Conservation (phyloP, 2,797 vertebrate genomes). For the Rhincodon typus region DNA sequence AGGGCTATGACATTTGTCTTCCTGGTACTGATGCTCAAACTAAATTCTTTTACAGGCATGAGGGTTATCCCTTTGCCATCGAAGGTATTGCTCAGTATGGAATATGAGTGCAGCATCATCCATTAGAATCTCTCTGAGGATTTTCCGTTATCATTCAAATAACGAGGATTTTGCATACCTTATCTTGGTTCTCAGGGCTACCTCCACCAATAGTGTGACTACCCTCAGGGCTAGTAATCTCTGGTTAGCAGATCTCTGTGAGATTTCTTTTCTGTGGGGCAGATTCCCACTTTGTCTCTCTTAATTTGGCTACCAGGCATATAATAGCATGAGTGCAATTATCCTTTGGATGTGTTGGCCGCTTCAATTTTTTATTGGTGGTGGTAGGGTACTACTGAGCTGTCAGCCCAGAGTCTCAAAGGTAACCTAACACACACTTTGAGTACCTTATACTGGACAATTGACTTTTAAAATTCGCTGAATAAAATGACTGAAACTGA, state of each 20-base stretch:
- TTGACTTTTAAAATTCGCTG: neutral
- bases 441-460: neutral
- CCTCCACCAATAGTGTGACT: neutral
- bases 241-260: neutral
- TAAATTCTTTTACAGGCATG: neutral
- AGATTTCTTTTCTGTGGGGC: too few relatives aligned
- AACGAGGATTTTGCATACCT: too few relatives aligned
- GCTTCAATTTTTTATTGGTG: neutral
- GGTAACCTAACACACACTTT: neutral
- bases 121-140: neutral
- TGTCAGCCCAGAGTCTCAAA: neutral
- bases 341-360: neutral
- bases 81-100: neutral
- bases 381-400: too few relatives aligned
- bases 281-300: too few relatives aligned
- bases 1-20: neutral
- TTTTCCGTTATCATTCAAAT: too few relatives aligned
- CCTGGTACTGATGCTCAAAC: neutral
- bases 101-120: neutral
- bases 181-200: too few relatives aligned
- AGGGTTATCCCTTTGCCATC: neutral
- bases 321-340: neutral
- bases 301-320: neutral
- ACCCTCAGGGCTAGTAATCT: too few relatives aligned
- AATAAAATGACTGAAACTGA: neutral